Percentiles rank a stretch among this genome's conserved stretches.
These are phyloP conservation scores for Rapana venosa DNA, from an alignment of 2,888 invertebrate species.

Conservation along the genomic window DNA sequence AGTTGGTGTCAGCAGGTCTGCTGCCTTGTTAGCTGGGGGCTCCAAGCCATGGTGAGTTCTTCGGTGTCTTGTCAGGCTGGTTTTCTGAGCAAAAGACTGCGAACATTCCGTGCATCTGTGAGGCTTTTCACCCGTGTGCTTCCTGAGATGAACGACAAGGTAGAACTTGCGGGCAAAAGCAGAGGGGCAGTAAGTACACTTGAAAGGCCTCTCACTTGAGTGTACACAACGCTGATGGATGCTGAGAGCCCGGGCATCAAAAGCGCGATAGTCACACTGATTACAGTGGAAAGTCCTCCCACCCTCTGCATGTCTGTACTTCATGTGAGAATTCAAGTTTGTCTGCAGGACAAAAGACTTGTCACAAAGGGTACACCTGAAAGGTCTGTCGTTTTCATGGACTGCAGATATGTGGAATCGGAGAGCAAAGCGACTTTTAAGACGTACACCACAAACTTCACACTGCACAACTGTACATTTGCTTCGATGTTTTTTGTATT, in stretches of 20 bases:
- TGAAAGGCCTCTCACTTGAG: constrained; percentile 14
- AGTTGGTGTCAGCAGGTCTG: not conserved
- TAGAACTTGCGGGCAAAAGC: constrained; percentile 25
- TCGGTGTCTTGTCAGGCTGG: not conserved
- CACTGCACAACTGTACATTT: not conserved
- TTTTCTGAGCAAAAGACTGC: not conserved
- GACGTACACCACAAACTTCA: constrained; percentile 3
- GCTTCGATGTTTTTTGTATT: not conserved
- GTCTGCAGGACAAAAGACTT: not conserved
- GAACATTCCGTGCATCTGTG: not conserved
- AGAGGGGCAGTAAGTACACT: constrained; percentile 20
- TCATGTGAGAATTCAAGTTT: not conserved
- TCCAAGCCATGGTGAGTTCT: not conserved
- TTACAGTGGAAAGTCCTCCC: constrained; percentile 16
- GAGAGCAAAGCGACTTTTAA: not conserved
- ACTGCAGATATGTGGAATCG: not conserved
- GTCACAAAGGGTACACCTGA: not conserved
- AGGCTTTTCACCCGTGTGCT: constrained; percentile 23
- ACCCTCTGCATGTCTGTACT: not conserved
- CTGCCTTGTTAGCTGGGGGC: not conserved
- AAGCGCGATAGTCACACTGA: not conserved
- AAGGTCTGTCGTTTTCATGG: not conserved
- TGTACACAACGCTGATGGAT: not conserved
- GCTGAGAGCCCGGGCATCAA: not conserved
- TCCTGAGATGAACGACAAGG: not conserved